Conservation (phyloP, 2,888 invertebrate species). For the Melipona bicolor region DNA sequence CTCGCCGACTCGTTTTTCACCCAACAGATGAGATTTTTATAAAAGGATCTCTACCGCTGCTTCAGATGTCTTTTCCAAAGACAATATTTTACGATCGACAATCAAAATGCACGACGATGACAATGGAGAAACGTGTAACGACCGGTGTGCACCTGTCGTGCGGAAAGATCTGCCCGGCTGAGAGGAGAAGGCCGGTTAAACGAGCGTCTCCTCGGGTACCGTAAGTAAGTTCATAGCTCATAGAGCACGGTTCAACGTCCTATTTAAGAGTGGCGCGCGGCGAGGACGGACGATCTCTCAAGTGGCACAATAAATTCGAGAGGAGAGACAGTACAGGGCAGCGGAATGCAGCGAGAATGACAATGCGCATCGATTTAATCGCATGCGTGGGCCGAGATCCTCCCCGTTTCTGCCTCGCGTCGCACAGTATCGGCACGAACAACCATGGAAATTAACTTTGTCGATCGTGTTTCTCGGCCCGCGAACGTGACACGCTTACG, state of each 20-base stretch:
- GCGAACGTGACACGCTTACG: constrained; percentile 17
- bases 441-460: constrained; percentile 30
- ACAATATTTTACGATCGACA: too few species aligned
- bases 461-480: constrained; percentile 28
- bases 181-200: constrained; percentile 4
- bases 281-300: constrained; percentile 59
- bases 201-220: constrained; percentile 54
- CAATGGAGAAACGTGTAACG: not conserved
- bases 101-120: not conserved
- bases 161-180: not conserved
- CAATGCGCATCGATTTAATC: constrained; percentile 66
- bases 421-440: not conserved
- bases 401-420: constrained; percentile 4
- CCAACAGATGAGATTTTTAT: too few species aligned
- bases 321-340: constrained; percentile 41
- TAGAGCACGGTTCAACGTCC: constrained; percentile 74
- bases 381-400: constrained; percentile 51
- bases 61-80: too few species aligned
- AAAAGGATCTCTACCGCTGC: too few species aligned
- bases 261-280: constrained; percentile 63
- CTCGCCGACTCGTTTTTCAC: too few species aligned
- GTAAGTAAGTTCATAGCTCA: constrained; percentile 69
- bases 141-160: constrained; percentile 16
- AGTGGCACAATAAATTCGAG: constrained; percentile 69
- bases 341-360: constrained; percentile 64